Base-by-base conservation (phyloP, 2,797 vertebrate genomes). In the Bradypus variegatus region DNA sequence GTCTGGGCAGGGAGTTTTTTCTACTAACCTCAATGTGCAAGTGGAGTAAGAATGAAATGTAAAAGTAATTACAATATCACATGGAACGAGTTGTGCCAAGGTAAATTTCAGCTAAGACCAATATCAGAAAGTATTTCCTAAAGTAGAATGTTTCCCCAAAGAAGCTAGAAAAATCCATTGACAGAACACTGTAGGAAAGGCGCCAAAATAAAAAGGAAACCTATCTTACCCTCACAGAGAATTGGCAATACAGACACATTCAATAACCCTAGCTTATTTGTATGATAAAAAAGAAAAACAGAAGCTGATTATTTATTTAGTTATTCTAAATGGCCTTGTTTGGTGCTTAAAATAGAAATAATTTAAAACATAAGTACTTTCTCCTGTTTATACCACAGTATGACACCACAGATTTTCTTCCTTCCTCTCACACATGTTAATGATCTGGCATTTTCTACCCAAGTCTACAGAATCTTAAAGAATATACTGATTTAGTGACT, bases 281-380 rank as follows among this genome's bases (percentile, higher is more conserved):
- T 80, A 23, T 53, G 50, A 81, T 55, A 10, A 29, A 82, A 82
- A 76, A 73, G 58, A 93, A 90, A 76, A 90, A 23, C 25, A 90
- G 67, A 79, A 60, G 21, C 13, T 85, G 27, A 84, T 93, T 36
- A 91, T 85, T 92, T 85, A 84, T 77, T 86, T 88, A 53, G 41
- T 58, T 81, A 48, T 64, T 88, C 25, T 60, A 81, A 89, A 85
- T 64, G 65, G 33, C 55, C 31, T 81, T 67, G 18, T 69, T 48
- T 58, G 19, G 25, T 58, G 60, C 70, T 88, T 86, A 87, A 77
- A 81, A 91, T 69, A 85, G 55, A 93, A 83, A 81, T 70, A 81
- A 75, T 69, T 91, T 58, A 3, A 14, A 82, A 94, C 80, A 27
- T 13, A 73, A 86, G 48, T 0, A 3, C 21, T 81, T 80, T 78